These are phyloP conservation scores for Menura novaehollandiae DNA, from an alignment of 2,113 vertebrate species.

Conservation along the genomic window DNA sequence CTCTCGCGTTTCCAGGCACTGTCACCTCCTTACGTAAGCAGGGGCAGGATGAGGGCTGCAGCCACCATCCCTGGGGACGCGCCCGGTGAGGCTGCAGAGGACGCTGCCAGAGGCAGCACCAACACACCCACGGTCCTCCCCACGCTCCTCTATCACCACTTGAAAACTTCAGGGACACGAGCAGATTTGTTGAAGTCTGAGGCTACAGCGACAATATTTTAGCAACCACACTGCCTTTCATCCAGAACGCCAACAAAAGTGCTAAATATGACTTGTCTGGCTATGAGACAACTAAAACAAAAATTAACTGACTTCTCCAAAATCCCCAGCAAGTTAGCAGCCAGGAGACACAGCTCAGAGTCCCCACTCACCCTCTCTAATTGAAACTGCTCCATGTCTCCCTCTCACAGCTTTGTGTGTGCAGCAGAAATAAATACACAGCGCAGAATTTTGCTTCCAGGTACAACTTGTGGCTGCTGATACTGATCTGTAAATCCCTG, in stretches of 20 bases:
- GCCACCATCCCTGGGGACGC: background rate
- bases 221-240: background rate
- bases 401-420: background rate
- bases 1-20: accelerated
- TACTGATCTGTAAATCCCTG: background rate
- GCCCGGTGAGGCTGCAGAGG: background rate
- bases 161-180: background rate
- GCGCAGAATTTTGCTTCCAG: background rate
- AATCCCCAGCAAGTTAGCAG: background rate
- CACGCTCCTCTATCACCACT: background rate
- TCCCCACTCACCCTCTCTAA: background rate
- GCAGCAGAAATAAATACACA: background rate
- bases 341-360: background rate
- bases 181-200: background rate
- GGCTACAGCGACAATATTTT: background rate
- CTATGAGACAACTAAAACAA: background rate
- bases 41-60: background rate
- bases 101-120: background rate
- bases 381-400: background rate
- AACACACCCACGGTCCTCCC: background rate
- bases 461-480: background rate
- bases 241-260: background rate
- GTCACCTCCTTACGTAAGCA: accelerated
- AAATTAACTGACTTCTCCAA: background rate
- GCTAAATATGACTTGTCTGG: background rate